Evolutionary conservation across 2,888 invertebrate species (phyloP).

Genomic region (Adelphocoris suturalis): DNA sequence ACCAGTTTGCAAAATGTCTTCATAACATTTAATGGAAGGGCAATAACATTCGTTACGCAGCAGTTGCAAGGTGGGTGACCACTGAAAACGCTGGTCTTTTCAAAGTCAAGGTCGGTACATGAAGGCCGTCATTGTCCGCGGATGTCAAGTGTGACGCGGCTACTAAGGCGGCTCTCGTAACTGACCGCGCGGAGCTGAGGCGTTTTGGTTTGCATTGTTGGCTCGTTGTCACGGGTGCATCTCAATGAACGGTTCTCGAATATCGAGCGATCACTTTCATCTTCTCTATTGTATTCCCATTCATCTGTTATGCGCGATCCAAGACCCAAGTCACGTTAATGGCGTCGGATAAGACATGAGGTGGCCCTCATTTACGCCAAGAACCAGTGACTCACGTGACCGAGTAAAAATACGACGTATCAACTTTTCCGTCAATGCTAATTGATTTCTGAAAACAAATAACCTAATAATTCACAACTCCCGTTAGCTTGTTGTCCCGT

Average conservation of each 20-base stretch:
- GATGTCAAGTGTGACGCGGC: not conserved
- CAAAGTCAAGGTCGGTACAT: conserved; percentile 1
- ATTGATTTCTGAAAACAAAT: not conserved
- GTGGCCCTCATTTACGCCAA: not conserved
- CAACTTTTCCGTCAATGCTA: not conserved
- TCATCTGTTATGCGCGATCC: not conserved
- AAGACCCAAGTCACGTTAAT: not conserved
- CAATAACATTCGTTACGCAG: conserved; percentile 17
- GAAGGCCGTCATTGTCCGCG: conserved; percentile 19
- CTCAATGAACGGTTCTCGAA: not conserved
- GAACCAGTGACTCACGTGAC: not conserved
- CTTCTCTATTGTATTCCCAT: not conserved
- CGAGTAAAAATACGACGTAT: not conserved
- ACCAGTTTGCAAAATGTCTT: conserved; percentile 15
- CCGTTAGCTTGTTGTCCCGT: no score
- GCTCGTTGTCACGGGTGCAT: not conserved
- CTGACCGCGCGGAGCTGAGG: not conserved
- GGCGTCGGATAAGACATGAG: not conserved
- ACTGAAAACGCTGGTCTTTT: not conserved
- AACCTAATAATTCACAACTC: no score
- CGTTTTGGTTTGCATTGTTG: not conserved
- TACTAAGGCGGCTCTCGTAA: not conserved
- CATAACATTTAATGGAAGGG: conserved; percentile 28
- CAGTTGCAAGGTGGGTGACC: conserved; percentile 11
- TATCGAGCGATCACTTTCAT: not conserved